Percentiles rank a stretch among this genome's conserved stretches.
phyloP scores from a whole-genome alignment of 1,140 invertebrate species.

The Aplysia californica region DNA sequence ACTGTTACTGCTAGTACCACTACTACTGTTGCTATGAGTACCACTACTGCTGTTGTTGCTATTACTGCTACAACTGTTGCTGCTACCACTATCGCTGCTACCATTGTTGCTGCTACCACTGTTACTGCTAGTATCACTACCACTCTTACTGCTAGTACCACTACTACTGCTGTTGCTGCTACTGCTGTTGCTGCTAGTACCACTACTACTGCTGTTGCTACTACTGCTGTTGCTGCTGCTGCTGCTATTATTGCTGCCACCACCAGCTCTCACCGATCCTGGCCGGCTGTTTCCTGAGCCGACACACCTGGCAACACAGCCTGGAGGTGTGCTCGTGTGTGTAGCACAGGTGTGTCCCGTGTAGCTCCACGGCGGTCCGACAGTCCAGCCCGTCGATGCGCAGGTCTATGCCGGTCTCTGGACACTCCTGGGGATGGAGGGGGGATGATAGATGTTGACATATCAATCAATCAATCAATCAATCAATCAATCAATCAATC shows the following conservation, averaged over 20 bases:
- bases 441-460: no score
- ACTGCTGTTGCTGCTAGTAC: not conserved
- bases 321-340: slow-evolving; percentile 50
- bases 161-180: slow-evolving; percentile 10
- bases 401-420: slow-evolving; percentile 35
- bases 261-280: slow-evolving; percentile 33
- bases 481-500: no score
- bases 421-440: slow-evolving; percentile 38
- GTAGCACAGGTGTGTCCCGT: slow-evolving; percentile 53
- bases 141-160: not conserved
- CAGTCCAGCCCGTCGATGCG: slow-evolving; percentile 53
- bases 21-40: not conserved
- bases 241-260: slow-evolving; percentile 6
- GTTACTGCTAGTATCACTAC: slow-evolving; percentile 2
- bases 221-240: slow-evolving; percentile 5
- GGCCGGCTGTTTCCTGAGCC: slow-evolving; percentile 37
- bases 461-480: no score
- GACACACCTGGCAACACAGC: slow-evolving; percentile 51
- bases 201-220: not conserved
- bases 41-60: slow-evolving; percentile 7
- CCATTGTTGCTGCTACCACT: not conserved
- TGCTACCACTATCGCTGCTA: not conserved
- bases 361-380: slow-evolving; percentile 40
- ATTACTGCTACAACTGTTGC: slow-evolving; percentile 4
- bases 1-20: not conserved